Evolutionary conservation across 2,888 invertebrate genomes (phyloP), one percentile per base, ranked within the genome.

Genomic region (Mythimna ferrago): DNA sequence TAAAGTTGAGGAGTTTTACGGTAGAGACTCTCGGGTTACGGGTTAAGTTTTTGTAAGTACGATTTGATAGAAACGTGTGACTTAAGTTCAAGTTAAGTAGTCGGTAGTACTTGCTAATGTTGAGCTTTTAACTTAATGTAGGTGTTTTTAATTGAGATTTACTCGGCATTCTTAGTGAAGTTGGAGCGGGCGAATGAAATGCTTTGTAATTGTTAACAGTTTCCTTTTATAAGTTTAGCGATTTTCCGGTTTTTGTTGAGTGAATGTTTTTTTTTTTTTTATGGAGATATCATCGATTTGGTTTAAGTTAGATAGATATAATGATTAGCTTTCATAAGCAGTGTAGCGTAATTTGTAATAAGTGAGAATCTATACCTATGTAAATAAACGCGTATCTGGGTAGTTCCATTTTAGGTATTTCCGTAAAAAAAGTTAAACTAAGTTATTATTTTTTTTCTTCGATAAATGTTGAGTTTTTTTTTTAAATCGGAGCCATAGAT

Each of bases 51-150:
- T 86, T 87, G 77, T 88, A 85, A 86, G 80, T 76, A 68, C 81
- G 82, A 81, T 85, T 88, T 89, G 90, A 90, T 90, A 87, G 89
- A 89, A 90, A 89, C 85, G 85, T 86, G 83, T 84, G 85, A 81
- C 72, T 73, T 53, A 80, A 86, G 80, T 87, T 85, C 41, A 44
- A 67, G 67, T 68, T 76, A 68, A 81, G 75, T 57, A 77, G 60
- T 53, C 16, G 53, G 58, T 71, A 77, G 86, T 73, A 84, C 82
- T 81, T 80, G 85, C 73, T 82, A 82, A 85, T 80, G 75, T 73
- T 78, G 76, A 82, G 76, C 78, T 77, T 81, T 80, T 78, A 70
- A 76, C 67, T 73, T 78, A 71, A 78, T 74, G 66, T 66, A 73
- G 54, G 69, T 82, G 79, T 79, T 83, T 81, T 84, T 81, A 80